Percentiles rank a stretch among this genome's conserved stretches.
Conservation (phyloP, 2,888 invertebrate species). For the Lacanobia wlatinum region DNA sequence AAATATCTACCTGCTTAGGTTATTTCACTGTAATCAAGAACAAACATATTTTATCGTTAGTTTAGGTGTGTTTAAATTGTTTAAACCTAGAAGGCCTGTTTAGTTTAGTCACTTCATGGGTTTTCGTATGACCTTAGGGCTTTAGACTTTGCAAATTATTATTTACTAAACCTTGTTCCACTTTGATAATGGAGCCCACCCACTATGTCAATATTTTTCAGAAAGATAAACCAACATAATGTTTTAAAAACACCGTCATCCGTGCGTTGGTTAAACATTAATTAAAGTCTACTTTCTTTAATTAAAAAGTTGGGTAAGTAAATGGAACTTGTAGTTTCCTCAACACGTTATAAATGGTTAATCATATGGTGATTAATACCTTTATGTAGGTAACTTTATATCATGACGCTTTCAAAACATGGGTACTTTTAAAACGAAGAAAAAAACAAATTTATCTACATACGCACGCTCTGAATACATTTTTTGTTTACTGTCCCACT, state of each 20-base stretch:
- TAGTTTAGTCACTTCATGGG: neutral
- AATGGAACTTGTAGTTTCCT: conserved; percentile 39
- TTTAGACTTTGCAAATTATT: conserved; percentile 15
- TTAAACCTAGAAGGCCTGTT: neutral
- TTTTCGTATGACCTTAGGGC: conserved; percentile 6
- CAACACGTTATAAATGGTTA: conserved; percentile 16
- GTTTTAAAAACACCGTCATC: neutral
- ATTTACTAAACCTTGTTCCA: conserved; percentile 34
- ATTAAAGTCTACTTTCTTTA: conserved; percentile 46
- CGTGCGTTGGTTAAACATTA: conserved; percentile 1
- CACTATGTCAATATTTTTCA: neutral
- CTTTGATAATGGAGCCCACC: conserved; percentile 26
- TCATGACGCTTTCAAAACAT: conserved; percentile 18
- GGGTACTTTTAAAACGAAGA: conserved; percentile 7
- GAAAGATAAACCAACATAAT: neutral
- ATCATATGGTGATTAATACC: conserved; percentile 14
- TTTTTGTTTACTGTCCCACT: conserved; percentile 44
- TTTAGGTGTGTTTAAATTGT: neutral
- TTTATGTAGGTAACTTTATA: neutral
- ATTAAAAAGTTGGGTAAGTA: conserved; percentile 26
- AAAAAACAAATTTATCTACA: neutral
- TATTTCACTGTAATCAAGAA: neutral
- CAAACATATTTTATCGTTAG: neutral
- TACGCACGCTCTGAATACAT: conserved; percentile 12
- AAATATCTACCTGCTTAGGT: neutral